A percentile compares a stretch with the other conserved stretches of the same genome.
These are phyloP conservation scores for Bombylius discolor DNA, from an alignment of 2,888 invertebrate species.

Conservation along the genomic window DNA sequence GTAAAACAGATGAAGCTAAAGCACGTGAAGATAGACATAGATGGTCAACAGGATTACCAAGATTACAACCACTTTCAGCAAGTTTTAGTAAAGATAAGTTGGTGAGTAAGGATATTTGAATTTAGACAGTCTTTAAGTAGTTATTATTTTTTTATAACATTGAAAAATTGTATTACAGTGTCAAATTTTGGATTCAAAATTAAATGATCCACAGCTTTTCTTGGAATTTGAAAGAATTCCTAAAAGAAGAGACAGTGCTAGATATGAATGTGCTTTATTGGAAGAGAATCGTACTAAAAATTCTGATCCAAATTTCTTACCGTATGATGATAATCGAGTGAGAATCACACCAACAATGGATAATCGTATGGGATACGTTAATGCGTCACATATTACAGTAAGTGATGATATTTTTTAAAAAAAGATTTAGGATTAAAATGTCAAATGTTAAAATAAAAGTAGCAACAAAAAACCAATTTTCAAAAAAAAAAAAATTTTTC, in stretches of 20 bases:
- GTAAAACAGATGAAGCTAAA: conserved; percentile 26
- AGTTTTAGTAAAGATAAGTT: conserved; percentile 68
- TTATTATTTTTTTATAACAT: not conserved
- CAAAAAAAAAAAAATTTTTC: not conserved
- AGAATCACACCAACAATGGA: conserved; percentile 65
- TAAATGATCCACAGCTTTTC: conserved; percentile 60
- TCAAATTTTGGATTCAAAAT: conserved; percentile 50
- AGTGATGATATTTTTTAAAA: conserved; percentile 14
- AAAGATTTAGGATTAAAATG: too few relatives aligned
- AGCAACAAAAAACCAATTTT: too few relatives aligned
- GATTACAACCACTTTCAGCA: conserved; percentile 57
- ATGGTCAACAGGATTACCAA: conserved; percentile 60
- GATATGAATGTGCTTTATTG: conserved; percentile 57
- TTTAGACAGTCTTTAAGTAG: not conserved
- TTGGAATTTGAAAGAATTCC: conserved; percentile 79
- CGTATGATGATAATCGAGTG: conserved; percentile 83
- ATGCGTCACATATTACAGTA: conserved; percentile 83
- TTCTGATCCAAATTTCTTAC: conserved; percentile 51
- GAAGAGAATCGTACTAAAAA: conserved; percentile 49
- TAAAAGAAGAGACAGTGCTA: conserved; percentile 55
- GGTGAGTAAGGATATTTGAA: conserved; percentile 38
- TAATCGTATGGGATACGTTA: conserved; percentile 82
- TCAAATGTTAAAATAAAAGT: too few relatives aligned
- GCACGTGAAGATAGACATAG: conserved; percentile 42
- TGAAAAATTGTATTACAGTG: conserved; percentile 39